Evolutionary conservation across 2,888 invertebrate species (phyloP), one percentile per base, ranked within the genome.

Genomic region (Drosophila ustulata): DNA sequence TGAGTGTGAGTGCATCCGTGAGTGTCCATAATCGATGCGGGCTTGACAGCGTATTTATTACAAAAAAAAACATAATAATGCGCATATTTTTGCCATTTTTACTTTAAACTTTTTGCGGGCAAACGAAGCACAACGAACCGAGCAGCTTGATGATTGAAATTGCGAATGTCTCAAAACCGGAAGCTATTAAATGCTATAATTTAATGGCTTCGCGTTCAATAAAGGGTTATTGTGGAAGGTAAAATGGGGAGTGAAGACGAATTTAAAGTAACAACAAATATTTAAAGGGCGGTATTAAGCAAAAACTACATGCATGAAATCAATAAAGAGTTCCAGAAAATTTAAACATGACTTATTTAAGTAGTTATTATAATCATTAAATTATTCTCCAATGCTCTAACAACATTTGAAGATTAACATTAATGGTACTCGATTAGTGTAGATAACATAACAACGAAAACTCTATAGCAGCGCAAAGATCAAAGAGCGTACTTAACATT

Each of bases 21-120:
- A 89, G 86, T 89, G 90, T 90, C 82, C 87, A 89, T 89, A 90
- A 89, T 90, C 89, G 91, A 90, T 80, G 82, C 80, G 71, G 74
- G 89, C 78, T 74, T 88, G 88, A 89, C 88, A 88, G 89, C 83
- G 86, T 88, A 89, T 88, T 89, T 88, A 88, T 89, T 85, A 86
- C 76, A 71, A 82, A 11, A 37, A 11, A n/a, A 37, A 11, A 37
- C 18, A n/a, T n/a, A 37, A 37, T n/a, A 88, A 79, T 79, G 89
- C 80, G 84, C 72, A 79, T 73, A 90, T 69, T 78, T 79, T 78
- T 75, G 34, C 50, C 23, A 34, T 23, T 34, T 43, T 61, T 41
- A 4, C 47, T 53, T 55, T 37, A 43, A 66, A 43, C 41, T 18
- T 50, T 58, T 52, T 64, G 53, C 66, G 61, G 37, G 37, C 37